These are phyloP conservation scores for Clepsis dumicolana DNA, from an alignment of 2,888 invertebrate species.

Conservation along the genomic window DNA sequence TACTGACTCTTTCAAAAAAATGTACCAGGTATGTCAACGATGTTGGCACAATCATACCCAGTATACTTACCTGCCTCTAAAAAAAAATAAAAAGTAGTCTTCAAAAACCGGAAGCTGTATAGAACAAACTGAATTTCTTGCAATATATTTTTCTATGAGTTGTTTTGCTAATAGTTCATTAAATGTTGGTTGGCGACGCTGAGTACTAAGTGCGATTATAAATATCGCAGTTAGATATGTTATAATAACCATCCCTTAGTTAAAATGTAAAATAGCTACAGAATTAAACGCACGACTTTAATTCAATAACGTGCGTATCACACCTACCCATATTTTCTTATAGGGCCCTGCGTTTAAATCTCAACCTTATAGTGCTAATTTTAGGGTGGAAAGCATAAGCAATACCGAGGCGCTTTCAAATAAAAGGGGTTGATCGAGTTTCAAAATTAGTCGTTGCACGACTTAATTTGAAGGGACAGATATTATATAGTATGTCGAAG, in stretches of 20 bases:
- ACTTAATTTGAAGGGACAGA: slow-evolving; percentile 17
- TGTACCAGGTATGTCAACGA: too few relatives aligned
- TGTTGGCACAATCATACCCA: too few relatives aligned
- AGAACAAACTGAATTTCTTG: too few relatives aligned
- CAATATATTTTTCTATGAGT: too few relatives aligned
- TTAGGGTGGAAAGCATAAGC: not conserved
- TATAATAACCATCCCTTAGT: not conserved
- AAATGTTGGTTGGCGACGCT: too few relatives aligned
- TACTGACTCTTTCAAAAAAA: too few relatives aligned
- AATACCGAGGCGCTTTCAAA: not conserved
- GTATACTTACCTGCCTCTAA: too few relatives aligned
- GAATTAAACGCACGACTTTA: not conserved
- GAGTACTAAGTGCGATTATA: too few relatives aligned
- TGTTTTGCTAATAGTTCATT: too few relatives aligned
- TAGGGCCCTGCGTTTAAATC: not conserved
- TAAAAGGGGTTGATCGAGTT: slow-evolving; percentile 27
- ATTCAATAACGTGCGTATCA: slow-evolving; percentile 1
- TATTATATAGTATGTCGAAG: not conserved
- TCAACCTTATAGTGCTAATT: not conserved
- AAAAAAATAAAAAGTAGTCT: too few relatives aligned
- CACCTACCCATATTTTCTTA: slow-evolving; percentile 3
- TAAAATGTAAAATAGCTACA: not conserved
- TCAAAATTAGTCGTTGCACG: slow-evolving; percentile 36
- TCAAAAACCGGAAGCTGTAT: too few relatives aligned
- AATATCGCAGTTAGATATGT: not conserved